phyloP scores from a whole-genome alignment of 2,113 vertebrate species.

The Alectura lathami region DNA sequence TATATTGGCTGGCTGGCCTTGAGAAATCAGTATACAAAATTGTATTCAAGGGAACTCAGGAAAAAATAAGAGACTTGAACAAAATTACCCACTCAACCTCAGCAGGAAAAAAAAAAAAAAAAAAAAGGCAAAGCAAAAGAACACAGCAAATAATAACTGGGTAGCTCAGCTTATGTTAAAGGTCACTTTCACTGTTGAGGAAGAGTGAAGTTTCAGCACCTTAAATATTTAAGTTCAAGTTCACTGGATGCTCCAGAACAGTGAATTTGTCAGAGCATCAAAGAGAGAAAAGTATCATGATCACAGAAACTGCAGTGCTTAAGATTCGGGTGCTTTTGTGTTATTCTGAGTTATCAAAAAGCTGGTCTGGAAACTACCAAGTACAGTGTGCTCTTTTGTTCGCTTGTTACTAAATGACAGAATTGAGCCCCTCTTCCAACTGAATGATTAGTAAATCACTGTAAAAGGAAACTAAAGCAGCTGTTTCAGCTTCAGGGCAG shows the following conservation, averaged over 20 bases:
- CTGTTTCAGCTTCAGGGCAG: constrained; percentile 60
- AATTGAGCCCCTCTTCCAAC: not conserved
- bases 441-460: constrained; percentile 35
- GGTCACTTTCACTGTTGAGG: not conserved
- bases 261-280: not conserved
- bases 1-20: not conserved
- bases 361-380: constrained; percentile 27
- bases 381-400: constrained; percentile 45
- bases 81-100: not conserved
- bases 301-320: not conserved
- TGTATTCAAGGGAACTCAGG: not conserved
- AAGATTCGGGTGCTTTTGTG: not conserved
- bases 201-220: not conserved
- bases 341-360: constrained; percentile 24
- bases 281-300: not conserved
- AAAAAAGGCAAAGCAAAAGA: not conserved
- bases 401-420: constrained; percentile 26
- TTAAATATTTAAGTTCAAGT: not conserved
- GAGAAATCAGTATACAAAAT: not conserved
- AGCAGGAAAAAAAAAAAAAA: not conserved
- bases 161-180: not conserved
- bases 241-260: not conserved
- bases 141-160: not conserved
- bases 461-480: constrained; percentile 60
- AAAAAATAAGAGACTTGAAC: not conserved